Evolutionary conservation across 2,888 invertebrate species (phyloP), one percentile per base, ranked within the genome.

Genomic region (Drosophila falleni): DNA sequence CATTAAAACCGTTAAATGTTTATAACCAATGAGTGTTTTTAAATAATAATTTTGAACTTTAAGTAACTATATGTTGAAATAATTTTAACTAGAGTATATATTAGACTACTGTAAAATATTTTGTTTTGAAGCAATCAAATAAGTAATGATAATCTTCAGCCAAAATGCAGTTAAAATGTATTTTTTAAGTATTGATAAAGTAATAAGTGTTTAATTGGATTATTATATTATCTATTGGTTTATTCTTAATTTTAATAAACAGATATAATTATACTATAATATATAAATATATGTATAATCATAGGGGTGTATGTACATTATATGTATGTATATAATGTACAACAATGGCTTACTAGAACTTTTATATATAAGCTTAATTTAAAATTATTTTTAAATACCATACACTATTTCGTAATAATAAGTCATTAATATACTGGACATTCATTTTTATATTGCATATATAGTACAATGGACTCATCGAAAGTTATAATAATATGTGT

Each of bases 281-380:
- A 13, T 19, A 42, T n/a, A n/a, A n/a, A 23, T 44, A 42, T n/a
- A n/a, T 11, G 1, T 44, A 44, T n/a, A 44, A 44, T 23, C 44
- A 44, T 44, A 44, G 44, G 42, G 33, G 33, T 47, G 5, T 67
- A 56, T 60, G 54, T 66, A 60, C 42, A 37, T 55, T 74, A 6
- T 29, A 29, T 29, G 9, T 41, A 29, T 29, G 29, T 66, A 47
- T 73, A 47, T 23, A 42, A 31, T 54, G 47, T 62, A 69, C 55
- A 49, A 64, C 53, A 65, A 54, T 66, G 64, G 71, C 54, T 71
- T 71, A 71, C 49, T 76, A 59, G 61, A 61, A 55, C 42, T 63
- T 51, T 59, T 62, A 74, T 53, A 31, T 26, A 68, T 62, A 63
- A 62, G 55, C 53, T 54, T 62, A 74, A 50, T 74, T 44, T 51